Evolutionary conservation across 2,113 vertebrate genomes (phyloP).

Genomic region (Chamaea fasciata): DNA sequence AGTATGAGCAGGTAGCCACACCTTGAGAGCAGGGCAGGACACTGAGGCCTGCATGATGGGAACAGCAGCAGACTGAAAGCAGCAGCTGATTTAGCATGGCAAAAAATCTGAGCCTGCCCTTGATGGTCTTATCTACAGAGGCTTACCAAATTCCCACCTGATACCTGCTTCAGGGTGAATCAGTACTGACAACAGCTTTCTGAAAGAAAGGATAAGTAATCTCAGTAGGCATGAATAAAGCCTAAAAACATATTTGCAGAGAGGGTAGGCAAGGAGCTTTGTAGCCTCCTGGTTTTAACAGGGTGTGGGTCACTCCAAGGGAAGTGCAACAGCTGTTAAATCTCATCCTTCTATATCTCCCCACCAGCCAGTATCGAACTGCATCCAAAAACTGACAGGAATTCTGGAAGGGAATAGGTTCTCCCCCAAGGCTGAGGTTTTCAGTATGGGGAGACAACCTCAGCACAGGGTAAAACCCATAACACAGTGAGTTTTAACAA

Average conservation of each 20-base stretch:
- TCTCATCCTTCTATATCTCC: background rate
- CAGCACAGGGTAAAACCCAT: background rate
- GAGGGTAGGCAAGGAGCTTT: background rate
- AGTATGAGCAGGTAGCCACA: rapidly evolving
- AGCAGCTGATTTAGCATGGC: background rate
- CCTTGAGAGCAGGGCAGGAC: background rate
- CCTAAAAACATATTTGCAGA: background rate
- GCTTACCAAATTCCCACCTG: background rate
- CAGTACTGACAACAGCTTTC: background rate
- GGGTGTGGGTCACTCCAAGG: background rate
- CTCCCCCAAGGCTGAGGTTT: background rate
- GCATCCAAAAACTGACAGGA: background rate
- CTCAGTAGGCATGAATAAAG: background rate
- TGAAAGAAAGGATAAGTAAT: background rate
- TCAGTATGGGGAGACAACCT: background rate
- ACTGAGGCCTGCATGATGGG: rapidly evolving
- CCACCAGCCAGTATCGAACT: background rate
- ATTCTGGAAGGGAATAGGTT: background rate
- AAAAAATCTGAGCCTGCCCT: background rate
- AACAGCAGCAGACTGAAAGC: background rate
- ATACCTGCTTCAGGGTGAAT: background rate
- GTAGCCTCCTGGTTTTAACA: background rate
- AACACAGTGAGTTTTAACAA: background rate
- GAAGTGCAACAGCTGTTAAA: constrained; percentile 5
- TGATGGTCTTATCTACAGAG: background rate